Evolutionary conservation across 2,888 invertebrate species (phyloP), one percentile per base, ranked within the genome.

Genomic region (Morpho deidamia): DNA sequence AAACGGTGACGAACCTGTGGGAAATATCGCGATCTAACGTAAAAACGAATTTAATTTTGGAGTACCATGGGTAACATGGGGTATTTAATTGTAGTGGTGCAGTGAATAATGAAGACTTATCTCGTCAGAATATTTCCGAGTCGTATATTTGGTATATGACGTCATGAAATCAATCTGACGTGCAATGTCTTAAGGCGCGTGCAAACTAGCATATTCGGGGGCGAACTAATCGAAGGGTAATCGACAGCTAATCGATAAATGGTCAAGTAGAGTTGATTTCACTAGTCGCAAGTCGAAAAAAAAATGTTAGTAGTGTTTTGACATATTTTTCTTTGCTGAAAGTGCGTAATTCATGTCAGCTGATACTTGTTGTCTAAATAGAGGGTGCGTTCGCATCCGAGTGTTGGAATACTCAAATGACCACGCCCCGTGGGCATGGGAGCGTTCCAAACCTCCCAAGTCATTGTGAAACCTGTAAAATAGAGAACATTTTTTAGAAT

Each of bases 261-360:
- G 87, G 88, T 87, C 83, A 81, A 83, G 90, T 90, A 87, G 90
- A 90, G 90, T 90, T 90, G 90, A 90, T 89, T 90, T 88, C 83
- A 85, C 86, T 90, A 90, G 90, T 90, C 85, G 90, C 90, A 87
- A 83, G 87, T 85, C 83, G 87, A 86, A 85, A 82, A 85, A 79
- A 76, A 83, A 84, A 83, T 80, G 88, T 87, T 86, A 75, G 89
- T 90, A 90, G 90, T 89, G 90, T 90, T 90, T 90, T 90, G 90
- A 90, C 90, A 89, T 90, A 84, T 89, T 90, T 90, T 90, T 90
- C 90, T 89, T 90, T 90, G 90, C 90, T 90, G 90, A 90, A 90
- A 90, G 90, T 90, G 89, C 89, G 90, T 90, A 82, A 89, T 87
- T 90, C 90, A 87, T 90, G 90, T 86, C 89, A 90, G 90, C 90